Base-by-base conservation (phyloP, 2,113 vertebrate species). In the Catharus bicknelli region DNA sequence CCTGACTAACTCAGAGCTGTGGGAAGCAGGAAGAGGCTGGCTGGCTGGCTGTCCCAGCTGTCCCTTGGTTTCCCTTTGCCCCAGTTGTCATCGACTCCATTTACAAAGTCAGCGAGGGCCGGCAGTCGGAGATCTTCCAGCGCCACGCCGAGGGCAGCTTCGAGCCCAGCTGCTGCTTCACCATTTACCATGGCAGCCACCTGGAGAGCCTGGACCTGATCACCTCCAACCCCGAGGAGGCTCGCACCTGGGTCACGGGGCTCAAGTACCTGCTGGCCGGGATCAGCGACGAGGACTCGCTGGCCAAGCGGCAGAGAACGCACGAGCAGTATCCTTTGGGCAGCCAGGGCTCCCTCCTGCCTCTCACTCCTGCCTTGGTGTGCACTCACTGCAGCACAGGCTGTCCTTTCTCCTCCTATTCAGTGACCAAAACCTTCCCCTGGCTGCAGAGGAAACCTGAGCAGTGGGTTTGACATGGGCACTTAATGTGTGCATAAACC, bases 21-120 rank as follows among this genome's bases (percentile, higher is more conserved):
- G n/a, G 13, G 55, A 73, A 38, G 36, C 20, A 70, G 17, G 59
- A 42, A 3, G 63, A 47, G 26, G 13, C 27, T 12, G 62, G 17
- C 40, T 12, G 62, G 17, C 40, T 84, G 54, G 45, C 25, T 64
- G 30, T 43, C 58, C 29, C 58, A 88, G 63, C 8, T 3, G 7
- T 30, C 38, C 48, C 47, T 40, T n/a, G 57, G 42, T 9, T 19
- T 42, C 43, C 77, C 19, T 17, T 70, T 84, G 47, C 59, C 74
- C 53, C 96, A 99, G 99, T 99, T 90, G 98, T 99, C 90, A 99
- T 99, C 4, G 99, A 99, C 95, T 99, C 99, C 15, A 99, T 99
- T 92, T 99, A 99, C 97, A 99, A 99, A 97, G 99, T 99, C 90
- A 98, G 98, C 0, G 99, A 99, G 95, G 99, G 99, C 4, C 97